Evolutionary conservation across 2,113 vertebrate species (phyloP).

Genomic region (Archocentrus centrarchus): DNA sequence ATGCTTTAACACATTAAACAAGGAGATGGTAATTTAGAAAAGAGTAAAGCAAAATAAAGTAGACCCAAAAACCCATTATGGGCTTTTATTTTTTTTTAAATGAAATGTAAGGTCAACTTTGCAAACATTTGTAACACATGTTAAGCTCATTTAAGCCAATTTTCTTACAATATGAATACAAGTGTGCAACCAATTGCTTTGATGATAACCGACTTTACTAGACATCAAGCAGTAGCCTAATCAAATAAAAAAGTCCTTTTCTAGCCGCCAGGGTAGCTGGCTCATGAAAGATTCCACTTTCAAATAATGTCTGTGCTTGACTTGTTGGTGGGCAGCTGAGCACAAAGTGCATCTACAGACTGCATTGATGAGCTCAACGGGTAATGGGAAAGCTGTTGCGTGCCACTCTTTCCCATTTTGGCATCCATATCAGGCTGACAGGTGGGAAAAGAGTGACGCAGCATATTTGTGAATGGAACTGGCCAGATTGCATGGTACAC

Average conservation of each 20-base stretch:
- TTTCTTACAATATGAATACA: not conserved
- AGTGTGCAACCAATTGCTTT: not conserved
- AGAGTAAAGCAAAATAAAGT: not conserved
- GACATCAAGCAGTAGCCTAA: slow-evolving; percentile 22
- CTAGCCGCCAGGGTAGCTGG: slow-evolving; percentile 34
- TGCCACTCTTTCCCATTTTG: slow-evolving; percentile 33
- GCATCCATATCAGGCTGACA: slow-evolving; percentile 45
- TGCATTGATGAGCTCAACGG: slow-evolving; percentile 36
- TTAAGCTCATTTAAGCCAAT: slow-evolving; percentile 6
- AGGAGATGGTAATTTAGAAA: slow-evolving; percentile 32
- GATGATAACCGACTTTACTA: slow-evolving; percentile 28
- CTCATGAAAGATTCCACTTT: slow-evolving; percentile 50
- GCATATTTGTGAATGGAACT: slow-evolving; percentile 70
- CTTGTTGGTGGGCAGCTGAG: slow-evolving; percentile 39
- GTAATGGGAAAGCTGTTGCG: slow-evolving; percentile 49
- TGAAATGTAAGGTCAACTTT: not conserved
- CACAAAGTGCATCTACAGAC: slow-evolving; percentile 49
- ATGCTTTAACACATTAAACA: slow-evolving; percentile 13
- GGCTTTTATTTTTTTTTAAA: not conserved
- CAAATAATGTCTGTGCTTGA: slow-evolving; percentile 57
- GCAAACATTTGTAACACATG: slow-evolving; percentile 6
- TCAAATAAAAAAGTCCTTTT: slow-evolving; percentile 29
- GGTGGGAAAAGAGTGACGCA: slow-evolving; percentile 54
- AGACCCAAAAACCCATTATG: not conserved
- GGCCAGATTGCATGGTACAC: slow-evolving; percentile 61